These are phyloP conservation scores for Jaculus jaculus DNA, from an alignment of 2,113 vertebrate genomes.

Conservation along the genomic window DNA sequence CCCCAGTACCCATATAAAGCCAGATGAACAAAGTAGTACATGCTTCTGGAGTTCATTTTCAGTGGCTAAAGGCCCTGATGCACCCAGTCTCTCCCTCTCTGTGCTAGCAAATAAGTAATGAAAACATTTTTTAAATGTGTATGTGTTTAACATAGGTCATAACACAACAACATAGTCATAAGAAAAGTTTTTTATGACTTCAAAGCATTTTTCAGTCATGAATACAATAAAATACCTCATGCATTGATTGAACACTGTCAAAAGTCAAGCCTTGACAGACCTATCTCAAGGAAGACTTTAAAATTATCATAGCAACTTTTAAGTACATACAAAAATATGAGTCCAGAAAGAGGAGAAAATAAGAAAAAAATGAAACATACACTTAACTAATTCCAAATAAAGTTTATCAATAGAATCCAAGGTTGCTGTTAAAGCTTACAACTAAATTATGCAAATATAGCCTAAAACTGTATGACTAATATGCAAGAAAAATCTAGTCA, in stretches of 20 bases:
- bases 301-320: conserved; percentile 22
- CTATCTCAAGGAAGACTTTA: background rate
- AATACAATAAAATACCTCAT: conserved; percentile 39
- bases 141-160: background rate
- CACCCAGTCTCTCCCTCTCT: too few species aligned
- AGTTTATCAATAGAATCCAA: conserved; percentile 23
- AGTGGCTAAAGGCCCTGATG: too few species aligned
- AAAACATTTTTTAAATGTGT: too few species aligned
- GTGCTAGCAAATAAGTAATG: too few species aligned
- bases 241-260: background rate
- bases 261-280: conserved; percentile 47
- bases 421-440: conserved; percentile 47
- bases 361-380: background rate
- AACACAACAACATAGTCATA: conserved; percentile 10
- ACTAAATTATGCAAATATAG: conserved; percentile 35
- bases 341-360: conserved; percentile 19
- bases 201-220: conserved; percentile 22
- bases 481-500: conserved; percentile 29
- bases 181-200: conserved; percentile 23
- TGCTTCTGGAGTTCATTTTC: too few species aligned
- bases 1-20: too few species aligned
- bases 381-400: conserved; percentile 57
- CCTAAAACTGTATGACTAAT: conserved; percentile 2
- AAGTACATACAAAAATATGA: conserved; percentile 38
- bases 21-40: too few species aligned